Percentiles rank a stretch among this genome's conserved stretches.
These are phyloP conservation scores for Osmerus mordax DNA, from an alignment of 2,113 vertebrate genomes.

Conservation along the genomic window DNA sequence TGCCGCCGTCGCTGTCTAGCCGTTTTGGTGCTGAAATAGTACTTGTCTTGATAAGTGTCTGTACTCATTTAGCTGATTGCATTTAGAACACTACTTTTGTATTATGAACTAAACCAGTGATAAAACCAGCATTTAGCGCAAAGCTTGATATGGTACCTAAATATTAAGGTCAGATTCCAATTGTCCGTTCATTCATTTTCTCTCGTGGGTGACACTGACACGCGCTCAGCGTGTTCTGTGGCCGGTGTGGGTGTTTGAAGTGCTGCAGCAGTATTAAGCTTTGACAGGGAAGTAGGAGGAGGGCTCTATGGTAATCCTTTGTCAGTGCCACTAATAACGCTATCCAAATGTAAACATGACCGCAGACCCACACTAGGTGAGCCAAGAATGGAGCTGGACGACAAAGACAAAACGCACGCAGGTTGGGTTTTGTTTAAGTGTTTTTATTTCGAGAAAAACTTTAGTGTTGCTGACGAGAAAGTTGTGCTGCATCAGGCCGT, in stretches of 20 bases:
- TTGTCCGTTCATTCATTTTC: no score
- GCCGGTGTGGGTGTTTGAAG: neutral
- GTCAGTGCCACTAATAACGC: conserved; percentile 14
- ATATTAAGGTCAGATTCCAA: no score
- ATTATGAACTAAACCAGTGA: no score
- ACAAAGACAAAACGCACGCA: conserved; percentile 33
- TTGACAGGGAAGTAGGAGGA: conserved; percentile 50
- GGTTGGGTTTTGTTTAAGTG: conserved; percentile 41
- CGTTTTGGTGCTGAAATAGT: neutral
- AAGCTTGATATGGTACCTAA: no score
- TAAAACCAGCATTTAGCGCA: no score
- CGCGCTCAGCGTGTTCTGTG: neutral
- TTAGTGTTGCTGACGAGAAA: neutral
- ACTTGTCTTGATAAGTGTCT: neutral
- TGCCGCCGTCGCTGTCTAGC: neutral
- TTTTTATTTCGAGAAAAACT: neutral
- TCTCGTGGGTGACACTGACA: no score
- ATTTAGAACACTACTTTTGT: no score
- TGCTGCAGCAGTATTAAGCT: conserved; percentile 37
- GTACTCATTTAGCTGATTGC: no score
- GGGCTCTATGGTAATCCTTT: conserved; percentile 60
- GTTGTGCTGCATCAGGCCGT: neutral
- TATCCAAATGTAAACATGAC: conserved; percentile 13
- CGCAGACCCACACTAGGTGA: neutral
- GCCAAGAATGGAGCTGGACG: neutral